Conservation (phyloP, 2,888 invertebrate genomes). For the Tetanocera ferruginea region DNA sequence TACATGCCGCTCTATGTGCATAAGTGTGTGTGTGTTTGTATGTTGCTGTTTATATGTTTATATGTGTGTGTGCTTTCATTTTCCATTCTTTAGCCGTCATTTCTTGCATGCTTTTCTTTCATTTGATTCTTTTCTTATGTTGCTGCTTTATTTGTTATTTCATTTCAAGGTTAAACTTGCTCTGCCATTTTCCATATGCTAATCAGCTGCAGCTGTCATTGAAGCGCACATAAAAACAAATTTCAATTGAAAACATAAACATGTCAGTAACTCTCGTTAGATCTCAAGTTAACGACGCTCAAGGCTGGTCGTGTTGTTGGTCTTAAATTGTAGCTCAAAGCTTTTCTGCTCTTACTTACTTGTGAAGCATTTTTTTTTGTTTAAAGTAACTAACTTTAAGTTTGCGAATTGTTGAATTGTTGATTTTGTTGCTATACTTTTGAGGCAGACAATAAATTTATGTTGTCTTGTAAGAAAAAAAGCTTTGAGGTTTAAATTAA, state of each 20-base stretch:
- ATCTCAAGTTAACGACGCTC: background rate
- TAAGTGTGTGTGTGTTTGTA: background rate
- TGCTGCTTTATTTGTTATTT: background rate
- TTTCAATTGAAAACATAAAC: background rate
- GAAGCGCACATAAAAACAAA: background rate
- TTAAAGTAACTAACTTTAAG: no score
- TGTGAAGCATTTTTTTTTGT: no score
- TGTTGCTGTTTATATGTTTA: background rate
- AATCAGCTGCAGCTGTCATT: constrained; percentile 18
- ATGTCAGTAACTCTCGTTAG: background rate
- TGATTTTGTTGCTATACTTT: no score
- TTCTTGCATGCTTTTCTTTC: background rate
- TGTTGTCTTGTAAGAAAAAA: no score
- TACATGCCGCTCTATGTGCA: background rate
- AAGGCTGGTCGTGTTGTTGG: background rate
- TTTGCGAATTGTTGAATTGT: no score
- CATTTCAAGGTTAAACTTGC: constrained; percentile 6
- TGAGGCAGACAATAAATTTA: no score
- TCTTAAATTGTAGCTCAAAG: no score
- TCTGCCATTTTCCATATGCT: background rate
- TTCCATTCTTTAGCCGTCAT: background rate
- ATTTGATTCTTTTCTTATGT: background rate
- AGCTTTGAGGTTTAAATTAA: no score
- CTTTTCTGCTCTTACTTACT: no score
- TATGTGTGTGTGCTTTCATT: background rate